Percentiles rank a stretch among this genome's conserved stretches.
These are phyloP conservation scores for Botia almorhae DNA, from an alignment of 2,797 vertebrate genomes.

Conservation along the genomic window DNA sequence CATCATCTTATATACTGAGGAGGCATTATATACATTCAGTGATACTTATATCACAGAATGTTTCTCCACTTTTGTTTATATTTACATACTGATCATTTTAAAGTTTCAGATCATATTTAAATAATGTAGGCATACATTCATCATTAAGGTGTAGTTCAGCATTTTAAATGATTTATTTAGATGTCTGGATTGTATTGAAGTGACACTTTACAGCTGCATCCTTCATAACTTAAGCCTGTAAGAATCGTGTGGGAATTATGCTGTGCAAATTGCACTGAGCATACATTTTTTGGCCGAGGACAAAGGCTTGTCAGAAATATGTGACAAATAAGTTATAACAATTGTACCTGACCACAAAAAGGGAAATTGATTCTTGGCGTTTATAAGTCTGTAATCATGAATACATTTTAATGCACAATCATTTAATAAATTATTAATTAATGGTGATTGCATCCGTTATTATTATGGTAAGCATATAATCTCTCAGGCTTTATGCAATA, in stretches of 20 bases:
- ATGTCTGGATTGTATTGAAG: neutral
- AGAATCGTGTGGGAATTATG: neutral
- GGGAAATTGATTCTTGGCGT: neutral
- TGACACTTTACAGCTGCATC: neutral
- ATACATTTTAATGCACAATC: slow-evolving; percentile 3
- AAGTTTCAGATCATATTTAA: neutral
- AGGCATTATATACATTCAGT: no score
- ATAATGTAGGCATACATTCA: neutral
- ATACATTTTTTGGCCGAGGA: neutral
- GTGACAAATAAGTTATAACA: no score
- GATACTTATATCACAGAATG: neutral
- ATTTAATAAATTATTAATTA: slow-evolving; percentile 33
- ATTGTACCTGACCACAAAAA: no score
- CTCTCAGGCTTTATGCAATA: slow-evolving; percentile 28
- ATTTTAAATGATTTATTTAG: neutral
- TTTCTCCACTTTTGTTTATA: neutral
- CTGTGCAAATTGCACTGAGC: neutral
- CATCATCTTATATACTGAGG: neutral
- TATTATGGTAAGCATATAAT: slow-evolving; percentile 35
- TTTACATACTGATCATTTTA: neutral
- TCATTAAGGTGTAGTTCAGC: neutral
- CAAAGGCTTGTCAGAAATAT: neutral
- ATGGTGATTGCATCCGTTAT: slow-evolving; percentile 33
- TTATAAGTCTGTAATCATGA: slow-evolving; percentile 6
- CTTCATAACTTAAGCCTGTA: neutral